Percentiles rank a stretch among this genome's conserved stretches.
Evolutionary conservation across 2,797 vertebrate species (phyloP).

Genomic region (Botia almorhae): DNA sequence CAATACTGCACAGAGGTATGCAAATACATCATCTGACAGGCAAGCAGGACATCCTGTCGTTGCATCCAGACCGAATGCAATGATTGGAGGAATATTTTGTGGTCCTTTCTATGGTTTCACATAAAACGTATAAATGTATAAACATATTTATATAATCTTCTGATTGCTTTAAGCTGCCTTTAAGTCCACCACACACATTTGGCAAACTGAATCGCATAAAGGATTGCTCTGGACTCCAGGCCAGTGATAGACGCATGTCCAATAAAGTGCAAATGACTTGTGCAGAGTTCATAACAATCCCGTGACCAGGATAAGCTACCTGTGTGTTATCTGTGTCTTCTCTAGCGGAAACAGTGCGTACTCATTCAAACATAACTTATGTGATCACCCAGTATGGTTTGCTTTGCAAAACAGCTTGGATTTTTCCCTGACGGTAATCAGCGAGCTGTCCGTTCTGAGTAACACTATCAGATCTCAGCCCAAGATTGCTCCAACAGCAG

Average conservation of each 20-base stretch:
- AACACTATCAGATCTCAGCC: slow-evolving; percentile 51
- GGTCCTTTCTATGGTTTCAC: too few relatives aligned
- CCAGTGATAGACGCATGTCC: neutral
- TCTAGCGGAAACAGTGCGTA: slow-evolving; percentile 15
- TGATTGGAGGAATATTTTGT: too few relatives aligned
- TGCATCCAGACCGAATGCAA: too few relatives aligned
- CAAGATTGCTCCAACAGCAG: slow-evolving; percentile 2
- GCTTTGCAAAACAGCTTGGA: slow-evolving; percentile 72
- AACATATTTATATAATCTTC: too few relatives aligned
- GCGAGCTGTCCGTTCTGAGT: slow-evolving; percentile 56
- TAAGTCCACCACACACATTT: too few relatives aligned
- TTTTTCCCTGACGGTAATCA: slow-evolving; percentile 60
- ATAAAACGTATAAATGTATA: too few relatives aligned
- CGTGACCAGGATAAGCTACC: slow-evolving; percentile 15
- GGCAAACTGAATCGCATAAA: neutral
- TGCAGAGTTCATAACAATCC: neutral
- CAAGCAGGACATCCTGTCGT: too few relatives aligned
- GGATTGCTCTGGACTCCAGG: neutral
- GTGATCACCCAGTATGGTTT: slow-evolving; percentile 66
- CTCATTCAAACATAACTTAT: slow-evolving; percentile 56
- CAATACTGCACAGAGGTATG: too few relatives aligned
- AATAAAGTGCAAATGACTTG: slow-evolving; percentile 5
- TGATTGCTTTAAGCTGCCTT: too few relatives aligned
- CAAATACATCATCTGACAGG: too few relatives aligned
- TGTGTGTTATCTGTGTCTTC: neutral